Conservation (phyloP, 2,113 vertebrate species). For the Gopherus flavomarginatus region DNA sequence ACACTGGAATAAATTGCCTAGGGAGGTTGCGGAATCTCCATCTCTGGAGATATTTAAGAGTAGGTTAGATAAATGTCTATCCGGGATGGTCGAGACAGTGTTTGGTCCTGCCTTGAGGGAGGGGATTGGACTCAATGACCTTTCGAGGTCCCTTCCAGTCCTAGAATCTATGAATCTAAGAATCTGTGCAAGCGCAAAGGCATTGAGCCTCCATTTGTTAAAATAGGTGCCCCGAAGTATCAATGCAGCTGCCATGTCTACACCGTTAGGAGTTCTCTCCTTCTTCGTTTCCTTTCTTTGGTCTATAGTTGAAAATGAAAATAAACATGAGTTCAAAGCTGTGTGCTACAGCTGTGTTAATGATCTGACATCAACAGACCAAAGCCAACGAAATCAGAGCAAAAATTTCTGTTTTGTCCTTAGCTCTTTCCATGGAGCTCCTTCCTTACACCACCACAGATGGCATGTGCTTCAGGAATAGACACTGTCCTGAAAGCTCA, state of each 20-base stretch:
- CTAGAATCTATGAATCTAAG: too few species aligned
- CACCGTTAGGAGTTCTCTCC: neutral
- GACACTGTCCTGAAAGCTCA: accelerated
- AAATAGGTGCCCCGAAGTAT: neutral
- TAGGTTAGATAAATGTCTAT: too few species aligned
- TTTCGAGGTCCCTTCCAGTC: too few species aligned
- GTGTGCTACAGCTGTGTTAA: neutral
- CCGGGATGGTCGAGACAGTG: too few species aligned
- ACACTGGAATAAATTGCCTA: too few species aligned
- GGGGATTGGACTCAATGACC: too few species aligned
- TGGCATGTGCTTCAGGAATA: neutral
- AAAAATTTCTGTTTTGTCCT: neutral
- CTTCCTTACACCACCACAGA: neutral
- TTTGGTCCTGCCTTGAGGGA: too few species aligned
- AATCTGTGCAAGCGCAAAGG: accelerated
- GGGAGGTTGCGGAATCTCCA: too few species aligned
- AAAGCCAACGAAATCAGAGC: neutral
- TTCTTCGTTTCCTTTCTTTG: slow-evolving; percentile 10
- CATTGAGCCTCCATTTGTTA: neutral
- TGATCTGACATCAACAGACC: neutral
- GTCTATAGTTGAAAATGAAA: neutral
- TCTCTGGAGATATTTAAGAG: too few species aligned
- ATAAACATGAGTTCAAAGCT: neutral
- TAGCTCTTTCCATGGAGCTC: neutral
- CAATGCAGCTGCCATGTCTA: neutral